Conservation (phyloP, 2,113 vertebrate species). For the Craseonycteris thonglongyai region DNA sequence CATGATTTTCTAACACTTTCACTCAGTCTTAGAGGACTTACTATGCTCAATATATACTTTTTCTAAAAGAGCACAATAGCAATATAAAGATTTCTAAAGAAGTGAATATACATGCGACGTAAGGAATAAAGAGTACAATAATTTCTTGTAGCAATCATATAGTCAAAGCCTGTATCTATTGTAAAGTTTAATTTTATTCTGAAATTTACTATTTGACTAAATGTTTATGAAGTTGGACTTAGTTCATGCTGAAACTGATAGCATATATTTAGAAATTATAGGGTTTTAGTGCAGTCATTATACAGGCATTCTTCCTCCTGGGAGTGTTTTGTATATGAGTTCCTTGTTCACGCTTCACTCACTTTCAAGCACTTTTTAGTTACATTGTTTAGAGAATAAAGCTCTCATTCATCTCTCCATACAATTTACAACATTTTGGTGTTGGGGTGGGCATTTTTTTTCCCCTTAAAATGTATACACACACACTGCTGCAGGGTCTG, state of each 20-base stretch:
- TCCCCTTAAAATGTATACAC: background rate
- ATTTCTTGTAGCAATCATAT: background rate
- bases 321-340: background rate
- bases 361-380: constrained; percentile 40
- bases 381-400: constrained; percentile 33
- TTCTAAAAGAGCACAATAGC: background rate
- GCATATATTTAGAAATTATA: background rate
- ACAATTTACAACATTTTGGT: background rate
- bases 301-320: background rate
- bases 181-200: background rate
- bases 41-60: background rate
- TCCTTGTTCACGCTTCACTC: constrained; percentile 23
- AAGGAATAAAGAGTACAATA: background rate
- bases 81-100: background rate
- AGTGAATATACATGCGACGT: background rate
- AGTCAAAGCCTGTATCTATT: background rate
- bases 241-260: background rate
- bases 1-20: background rate
- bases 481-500: background rate
- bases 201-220: background rate
- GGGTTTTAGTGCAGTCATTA: background rate
- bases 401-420: background rate
- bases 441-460: background rate
- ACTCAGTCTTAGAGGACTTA: background rate
- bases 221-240: background rate